Percentiles rank a stretch among this genome's conserved stretches.
phyloP scores from a whole-genome alignment of 2,797 vertebrate genomes.

The Tragelaphus oryx region DNA sequence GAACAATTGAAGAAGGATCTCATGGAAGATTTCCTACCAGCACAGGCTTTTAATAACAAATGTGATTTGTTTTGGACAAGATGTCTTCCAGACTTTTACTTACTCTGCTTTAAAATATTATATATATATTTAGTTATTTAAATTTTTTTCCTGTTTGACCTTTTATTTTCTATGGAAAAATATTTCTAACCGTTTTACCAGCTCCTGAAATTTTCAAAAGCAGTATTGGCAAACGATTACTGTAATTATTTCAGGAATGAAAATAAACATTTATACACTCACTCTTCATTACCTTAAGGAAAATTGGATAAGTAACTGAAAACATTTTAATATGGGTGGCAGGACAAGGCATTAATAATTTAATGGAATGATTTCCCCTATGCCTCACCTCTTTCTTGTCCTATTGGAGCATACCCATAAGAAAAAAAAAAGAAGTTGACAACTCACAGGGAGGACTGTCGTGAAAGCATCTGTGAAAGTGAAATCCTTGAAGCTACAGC shows the following conservation, averaged over 20 bases:
- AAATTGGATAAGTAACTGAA: constrained; percentile 22
- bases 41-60: neutral
- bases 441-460: neutral
- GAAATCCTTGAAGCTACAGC: neutral
- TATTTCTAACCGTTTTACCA: constrained; percentile 19
- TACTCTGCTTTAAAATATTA: constrained; percentile 20
- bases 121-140: neutral
- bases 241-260: constrained; percentile 44
- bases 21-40: neutral
- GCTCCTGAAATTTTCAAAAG: neutral
- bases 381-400: neutral
- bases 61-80: neutral
- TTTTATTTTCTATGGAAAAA: constrained; percentile 36
- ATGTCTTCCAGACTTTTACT: neutral
- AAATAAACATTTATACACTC: neutral
- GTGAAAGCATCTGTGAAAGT: neutral
- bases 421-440: neutral
- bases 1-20: neutral
- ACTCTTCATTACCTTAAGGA: constrained; percentile 29
- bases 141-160: neutral
- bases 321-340: constrained; percentile 5
- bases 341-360: neutral
- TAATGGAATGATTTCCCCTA: neutral
- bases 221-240: neutral
- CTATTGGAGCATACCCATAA: neutral